Base-by-base conservation (phyloP, 1,140 invertebrate genomes). In the Chelonus insularis region DNA sequence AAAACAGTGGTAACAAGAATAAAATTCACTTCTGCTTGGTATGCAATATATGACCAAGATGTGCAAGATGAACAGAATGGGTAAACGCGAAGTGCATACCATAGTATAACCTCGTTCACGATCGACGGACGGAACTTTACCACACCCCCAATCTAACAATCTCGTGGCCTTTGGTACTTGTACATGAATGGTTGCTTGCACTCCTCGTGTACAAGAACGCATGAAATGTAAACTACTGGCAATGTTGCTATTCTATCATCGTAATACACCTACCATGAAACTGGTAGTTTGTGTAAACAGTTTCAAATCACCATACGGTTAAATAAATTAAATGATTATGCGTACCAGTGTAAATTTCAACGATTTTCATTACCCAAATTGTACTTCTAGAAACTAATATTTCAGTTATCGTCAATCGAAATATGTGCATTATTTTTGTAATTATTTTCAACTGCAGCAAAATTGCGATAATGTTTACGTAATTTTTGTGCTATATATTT, bases 351-450 rank as follows among this genome's bases (percentile, higher is more conserved):
- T 68, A 74, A 75, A 76, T 62, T 78, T 76, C 70, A 75, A 69
- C n/a, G 72, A 76, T 76, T 76, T 72, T 73, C 72, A 78, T 78
- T 75, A 76, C 71, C 69, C 72, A 72, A n/a, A n/a, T n/a, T n/a
- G n/a, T n/a, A n/a, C n/a, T n/a, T n/a, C n/a, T n/a, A n/a, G n/a
- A n/a, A n/a, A n/a, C n/a, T n/a, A n/a, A n/a, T n/a, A n/a, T n/a
- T n/a, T n/a, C n/a, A n/a, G n/a, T n/a, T n/a, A n/a, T n/a, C n/a
- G n/a, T n/a, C n/a, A n/a, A n/a, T n/a, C n/a, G n/a, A n/a, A n/a
- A n/a, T n/a, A n/a, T n/a, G n/a, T n/a, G n/a, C n/a, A n/a, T n/a
- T n/a, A n/a, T n/a, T n/a, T n/a, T n/a, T n/a, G n/a, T n/a, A n/a
- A n/a, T n/a, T n/a, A n/a, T n/a, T n/a, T n/a, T n/a, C n/a, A n/a